Conservation (phyloP, 2,797 vertebrate genomes). For the Scomberomorus guttatus region DNA sequence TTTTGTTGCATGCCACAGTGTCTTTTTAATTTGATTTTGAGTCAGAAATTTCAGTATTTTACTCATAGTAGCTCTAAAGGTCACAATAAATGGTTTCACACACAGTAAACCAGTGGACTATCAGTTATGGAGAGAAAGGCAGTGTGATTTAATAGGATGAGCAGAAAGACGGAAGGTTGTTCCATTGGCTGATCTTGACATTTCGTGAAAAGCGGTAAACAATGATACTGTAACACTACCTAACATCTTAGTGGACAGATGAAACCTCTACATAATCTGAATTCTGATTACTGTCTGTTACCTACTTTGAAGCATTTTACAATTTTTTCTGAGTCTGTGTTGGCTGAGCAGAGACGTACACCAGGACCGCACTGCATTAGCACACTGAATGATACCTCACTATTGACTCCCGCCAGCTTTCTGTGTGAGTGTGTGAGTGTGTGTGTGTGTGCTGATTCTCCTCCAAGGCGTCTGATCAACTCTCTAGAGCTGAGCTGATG, state of each 20-base stretch:
- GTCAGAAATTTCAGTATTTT: background rate
- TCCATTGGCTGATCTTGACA: background rate
- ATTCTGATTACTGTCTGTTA: background rate
- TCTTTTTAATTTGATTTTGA: too few relatives aligned
- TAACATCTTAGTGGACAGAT: too few relatives aligned
- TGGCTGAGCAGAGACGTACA: slow-evolving; percentile 26
- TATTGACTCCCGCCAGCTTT: slow-evolving; percentile 51
- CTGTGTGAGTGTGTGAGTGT: slow-evolving; percentile 15
- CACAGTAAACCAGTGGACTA: too few relatives aligned
- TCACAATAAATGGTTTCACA: too few relatives aligned
- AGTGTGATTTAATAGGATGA: background rate
- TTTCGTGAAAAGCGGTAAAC: background rate
- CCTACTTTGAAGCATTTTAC: background rate
- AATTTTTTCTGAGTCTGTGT: background rate
- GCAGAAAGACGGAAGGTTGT: too few relatives aligned
- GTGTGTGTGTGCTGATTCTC: slow-evolving; percentile 16
- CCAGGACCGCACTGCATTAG: slow-evolving; percentile 50
- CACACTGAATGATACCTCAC: slow-evolving; percentile 51
- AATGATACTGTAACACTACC: background rate
- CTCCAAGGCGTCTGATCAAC: slow-evolving; percentile 69
- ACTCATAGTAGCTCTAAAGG: background rate
- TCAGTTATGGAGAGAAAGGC: too few relatives aligned
- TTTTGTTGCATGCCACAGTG: too few relatives aligned
- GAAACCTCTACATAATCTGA: too few relatives aligned
- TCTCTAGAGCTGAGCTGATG: slow-evolving; percentile 68